These are phyloP conservation scores for Zonitis immaculata DNA, from an alignment of 2,888 invertebrate genomes.

Conservation along the genomic window DNA sequence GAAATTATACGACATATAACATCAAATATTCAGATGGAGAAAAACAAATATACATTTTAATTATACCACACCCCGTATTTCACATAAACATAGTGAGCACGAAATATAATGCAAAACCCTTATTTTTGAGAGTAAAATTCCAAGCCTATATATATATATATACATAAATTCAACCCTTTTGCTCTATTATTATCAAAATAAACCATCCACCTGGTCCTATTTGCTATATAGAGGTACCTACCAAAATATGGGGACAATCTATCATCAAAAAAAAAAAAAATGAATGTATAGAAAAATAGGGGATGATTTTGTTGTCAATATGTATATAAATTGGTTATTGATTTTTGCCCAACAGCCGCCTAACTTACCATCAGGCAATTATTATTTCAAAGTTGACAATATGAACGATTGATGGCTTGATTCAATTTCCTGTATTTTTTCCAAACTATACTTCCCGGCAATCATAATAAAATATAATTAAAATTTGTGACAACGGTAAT, in stretches of 20 bases:
- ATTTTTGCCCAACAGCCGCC: constrained; percentile 13
- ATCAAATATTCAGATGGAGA: not conserved
- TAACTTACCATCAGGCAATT: not conserved
- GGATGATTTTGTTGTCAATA: constrained; percentile 15
- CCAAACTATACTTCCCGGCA: not conserved
- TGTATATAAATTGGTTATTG: constrained; percentile 23
- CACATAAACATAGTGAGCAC: too few species aligned
- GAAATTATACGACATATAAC: constrained; percentile 19
- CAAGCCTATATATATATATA: too few species aligned
- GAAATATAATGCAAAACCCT: too few species aligned
- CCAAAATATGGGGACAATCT: not conserved
- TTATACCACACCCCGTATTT: too few species aligned
- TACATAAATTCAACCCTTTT: too few species aligned
- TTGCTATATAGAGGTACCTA: too few species aligned
- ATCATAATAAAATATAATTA: not conserved
- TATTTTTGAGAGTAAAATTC: too few species aligned
- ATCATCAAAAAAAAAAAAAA: not conserved
- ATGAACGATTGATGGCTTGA: not conserved
- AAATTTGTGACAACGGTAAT: not conserved
- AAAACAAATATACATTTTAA: too few species aligned
- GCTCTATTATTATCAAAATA: not conserved
- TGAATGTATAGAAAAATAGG: too few species aligned
- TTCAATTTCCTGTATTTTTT: not conserved
- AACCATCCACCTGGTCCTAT: not conserved
- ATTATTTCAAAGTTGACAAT: not conserved